These are phyloP conservation scores for Nemotelus nigrinus DNA, from an alignment of 2,888 invertebrate genomes.

Conservation along the genomic window DNA sequence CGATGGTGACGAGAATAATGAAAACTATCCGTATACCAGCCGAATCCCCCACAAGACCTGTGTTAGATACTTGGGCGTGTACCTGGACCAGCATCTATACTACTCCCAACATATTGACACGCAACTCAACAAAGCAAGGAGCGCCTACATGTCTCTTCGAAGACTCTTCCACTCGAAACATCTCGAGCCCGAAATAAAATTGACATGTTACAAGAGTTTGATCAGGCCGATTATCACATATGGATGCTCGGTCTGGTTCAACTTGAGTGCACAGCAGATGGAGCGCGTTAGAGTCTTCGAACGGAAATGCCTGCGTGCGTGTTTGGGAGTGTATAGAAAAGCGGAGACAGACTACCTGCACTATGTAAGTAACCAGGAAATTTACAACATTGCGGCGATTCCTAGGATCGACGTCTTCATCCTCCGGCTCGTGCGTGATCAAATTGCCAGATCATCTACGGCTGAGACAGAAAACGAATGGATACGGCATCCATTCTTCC, in stretches of 20 bases:
- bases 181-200: background rate
- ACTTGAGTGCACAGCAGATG: constrained; percentile 22
- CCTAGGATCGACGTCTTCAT: background rate
- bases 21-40: background rate
- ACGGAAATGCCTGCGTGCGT: constrained; percentile 13
- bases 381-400: background rate
- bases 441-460: background rate
- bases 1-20: background rate
- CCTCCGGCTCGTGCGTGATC: background rate
- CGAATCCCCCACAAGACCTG: constrained; percentile 9
- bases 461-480: background rate
- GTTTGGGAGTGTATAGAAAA: constrained; percentile 3
- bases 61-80: constrained; percentile 19
- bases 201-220: background rate
- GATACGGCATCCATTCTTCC: constrained; percentile 11
- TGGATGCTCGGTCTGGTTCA: constrained; percentile 30
- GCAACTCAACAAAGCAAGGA: background rate
- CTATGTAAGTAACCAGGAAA: background rate
- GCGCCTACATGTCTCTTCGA: background rate
- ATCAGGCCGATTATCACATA: constrained; percentile 24
- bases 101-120: constrained; percentile 6
- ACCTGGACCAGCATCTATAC: constrained; percentile 29
- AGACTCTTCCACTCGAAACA: constrained; percentile 11
- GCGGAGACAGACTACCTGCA: constrained; percentile 7
- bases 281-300: constrained; percentile 15